Percentiles rank a stretch among this genome's conserved stretches.
Evolutionary conservation across 2,888 invertebrate species (phyloP).

Genomic region (Cataglyphis cursor): DNA sequence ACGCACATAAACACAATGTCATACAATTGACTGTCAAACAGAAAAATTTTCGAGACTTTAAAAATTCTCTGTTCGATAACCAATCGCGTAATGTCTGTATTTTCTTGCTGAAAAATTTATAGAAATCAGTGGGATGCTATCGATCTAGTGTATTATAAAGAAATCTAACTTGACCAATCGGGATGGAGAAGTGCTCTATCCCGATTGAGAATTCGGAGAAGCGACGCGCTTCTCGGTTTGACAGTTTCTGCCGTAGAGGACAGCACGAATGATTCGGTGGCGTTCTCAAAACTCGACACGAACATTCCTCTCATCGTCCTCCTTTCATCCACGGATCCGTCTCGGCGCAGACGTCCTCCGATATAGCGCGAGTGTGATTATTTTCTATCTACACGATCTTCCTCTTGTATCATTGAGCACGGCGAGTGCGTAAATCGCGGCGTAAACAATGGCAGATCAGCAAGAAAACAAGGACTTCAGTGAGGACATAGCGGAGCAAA

Average conservation of each 20-base stretch:
- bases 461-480: slow-evolving; percentile 84
- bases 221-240: not conserved
- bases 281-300: not conserved
- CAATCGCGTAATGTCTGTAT: too few species aligned
- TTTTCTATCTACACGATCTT: slow-evolving; percentile 44
- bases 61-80: too few species aligned
- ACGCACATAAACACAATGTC: too few species aligned
- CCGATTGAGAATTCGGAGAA: not conserved
- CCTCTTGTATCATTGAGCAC: slow-evolving; percentile 20
- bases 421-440: slow-evolving; percentile 51
- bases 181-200: too few species aligned
- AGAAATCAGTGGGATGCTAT: too few species aligned
- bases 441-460: slow-evolving; percentile 78
- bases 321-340: not conserved
- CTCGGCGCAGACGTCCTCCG: slow-evolving; percentile 17
- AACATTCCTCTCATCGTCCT: not conserved
- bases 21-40: too few species aligned
- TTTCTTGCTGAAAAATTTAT: too few species aligned
- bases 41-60: too few species aligned
- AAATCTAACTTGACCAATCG: not conserved
- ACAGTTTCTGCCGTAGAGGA: not conserved
- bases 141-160: too few species aligned
- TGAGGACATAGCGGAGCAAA: slow-evolving; percentile 88
- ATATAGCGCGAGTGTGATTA: slow-evolving; percentile 28
- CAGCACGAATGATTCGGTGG: not conserved